Conservation (phyloP, 92 coral and sea anemone genomes). For the Metridium senile region DNA sequence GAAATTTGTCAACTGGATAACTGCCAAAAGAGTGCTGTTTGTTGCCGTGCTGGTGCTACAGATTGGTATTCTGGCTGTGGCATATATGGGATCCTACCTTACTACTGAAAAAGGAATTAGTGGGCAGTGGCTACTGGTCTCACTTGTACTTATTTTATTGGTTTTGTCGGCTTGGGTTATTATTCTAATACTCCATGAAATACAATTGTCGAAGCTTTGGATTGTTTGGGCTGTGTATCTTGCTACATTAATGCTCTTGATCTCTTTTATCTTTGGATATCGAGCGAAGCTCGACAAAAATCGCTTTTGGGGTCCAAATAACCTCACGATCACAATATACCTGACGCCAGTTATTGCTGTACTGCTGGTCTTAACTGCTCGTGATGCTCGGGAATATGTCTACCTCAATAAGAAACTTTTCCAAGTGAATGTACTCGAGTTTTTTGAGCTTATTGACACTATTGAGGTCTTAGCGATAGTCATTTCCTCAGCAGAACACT, state of each 20-base stretch:
- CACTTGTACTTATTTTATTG: background rate
- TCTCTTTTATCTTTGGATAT: conserved; percentile 2
- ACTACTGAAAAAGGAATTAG: no score
- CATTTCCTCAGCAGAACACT: background rate
- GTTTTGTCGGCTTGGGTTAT: background rate
- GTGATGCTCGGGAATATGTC: conserved; percentile 10
- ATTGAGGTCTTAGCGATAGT: conserved; percentile 12
- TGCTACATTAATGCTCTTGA: background rate
- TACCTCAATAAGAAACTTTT: conserved; percentile 2
- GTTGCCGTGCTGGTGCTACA: background rate
- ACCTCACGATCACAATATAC: conserved; percentile 10
- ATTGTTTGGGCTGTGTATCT: conserved; percentile 11
- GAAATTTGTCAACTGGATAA: no score
- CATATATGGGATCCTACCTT: background rate
- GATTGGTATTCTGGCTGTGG: background rate
- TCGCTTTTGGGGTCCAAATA: background rate
- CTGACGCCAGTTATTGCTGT: conserved; percentile 16
- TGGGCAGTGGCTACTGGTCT: background rate
- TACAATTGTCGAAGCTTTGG: conserved; percentile 3
- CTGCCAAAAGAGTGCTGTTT: background rate
- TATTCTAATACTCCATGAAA: background rate
- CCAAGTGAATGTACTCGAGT: conserved; percentile 2
- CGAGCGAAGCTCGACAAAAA: conserved; percentile 3
- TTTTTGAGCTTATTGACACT: conserved; percentile 13
- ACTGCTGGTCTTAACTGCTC: conserved; percentile 1